These are phyloP conservation scores for Agrilus planipennis DNA, from an alignment of 1,140 invertebrate genomes.

Conservation along the genomic window DNA sequence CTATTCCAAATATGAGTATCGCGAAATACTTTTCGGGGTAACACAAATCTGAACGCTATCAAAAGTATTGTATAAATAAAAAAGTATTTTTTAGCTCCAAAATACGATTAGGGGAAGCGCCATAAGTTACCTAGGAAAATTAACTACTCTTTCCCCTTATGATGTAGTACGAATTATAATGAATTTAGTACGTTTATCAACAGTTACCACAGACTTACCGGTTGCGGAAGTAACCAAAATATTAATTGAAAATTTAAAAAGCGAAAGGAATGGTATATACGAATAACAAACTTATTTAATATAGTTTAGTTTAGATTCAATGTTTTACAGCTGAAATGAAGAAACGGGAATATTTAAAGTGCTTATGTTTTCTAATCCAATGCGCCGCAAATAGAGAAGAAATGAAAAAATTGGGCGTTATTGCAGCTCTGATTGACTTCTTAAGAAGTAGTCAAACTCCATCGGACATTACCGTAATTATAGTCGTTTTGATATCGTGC, in stretches of 20 bases:
- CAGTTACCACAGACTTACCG: constrained; percentile 25
- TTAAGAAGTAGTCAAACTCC: constrained; percentile 15
- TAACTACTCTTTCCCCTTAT: constrained; percentile 19
- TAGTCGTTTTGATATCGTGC: background rate
- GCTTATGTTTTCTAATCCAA: constrained; percentile 22
- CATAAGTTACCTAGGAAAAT: constrained; percentile 17
- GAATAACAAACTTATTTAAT: too few relatives aligned
- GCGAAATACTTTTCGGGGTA: too few relatives aligned
- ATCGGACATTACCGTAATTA: constrained; percentile 7
- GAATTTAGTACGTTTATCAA: constrained; percentile 21
- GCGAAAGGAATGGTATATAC: background rate
- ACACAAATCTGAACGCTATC: too few relatives aligned
- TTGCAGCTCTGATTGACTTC: constrained; percentile 18
- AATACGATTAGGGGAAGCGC: constrained; percentile 25
- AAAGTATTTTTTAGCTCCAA: background rate
- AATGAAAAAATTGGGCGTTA: constrained; percentile 14
- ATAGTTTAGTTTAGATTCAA: too few relatives aligned
- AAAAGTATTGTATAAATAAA: constrained; percentile 1
- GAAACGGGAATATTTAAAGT: constrained; percentile 21
- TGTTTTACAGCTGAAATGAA: too few relatives aligned
- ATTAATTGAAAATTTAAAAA: constrained; percentile 14
- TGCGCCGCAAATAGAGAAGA: constrained; percentile 19
- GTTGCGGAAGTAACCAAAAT: constrained; percentile 21
- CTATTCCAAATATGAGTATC: constrained; percentile 22
- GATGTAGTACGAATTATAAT: constrained; percentile 27